Percentiles rank a stretch among this genome's conserved stretches.
phyloP scores from a whole-genome alignment of 2,888 invertebrate genomes.

The Epiperipatus broadwayi region DNA sequence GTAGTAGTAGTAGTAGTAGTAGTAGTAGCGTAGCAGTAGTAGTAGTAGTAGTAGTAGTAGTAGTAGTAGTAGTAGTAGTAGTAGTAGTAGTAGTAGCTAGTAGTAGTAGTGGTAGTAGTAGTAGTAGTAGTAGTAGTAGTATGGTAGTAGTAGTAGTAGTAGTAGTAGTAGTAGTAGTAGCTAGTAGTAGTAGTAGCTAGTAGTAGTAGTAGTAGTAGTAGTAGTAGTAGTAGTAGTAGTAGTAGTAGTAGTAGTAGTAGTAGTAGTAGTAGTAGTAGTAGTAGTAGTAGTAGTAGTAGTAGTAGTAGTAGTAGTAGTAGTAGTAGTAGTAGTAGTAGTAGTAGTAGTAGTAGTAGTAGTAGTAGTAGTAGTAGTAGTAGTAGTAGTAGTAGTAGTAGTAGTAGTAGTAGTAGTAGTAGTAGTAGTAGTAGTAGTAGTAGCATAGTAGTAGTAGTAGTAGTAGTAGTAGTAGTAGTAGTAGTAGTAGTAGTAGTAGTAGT shows the following conservation, averaged over 20 bases:
- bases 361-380: background rate
- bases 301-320: conserved; percentile 15
- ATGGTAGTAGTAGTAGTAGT: no score
- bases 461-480: conserved; percentile 16
- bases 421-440: no score
- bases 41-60: no score
- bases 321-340: conserved; percentile 15
- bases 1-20: conserved; percentile 9
- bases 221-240: conserved; percentile 14
- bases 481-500: conserved; percentile 15
- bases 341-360: background rate
- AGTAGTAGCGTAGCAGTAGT: no score
- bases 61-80: no score
- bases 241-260: conserved; percentile 15
- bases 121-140: no score
- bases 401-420: background rate
- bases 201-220: conserved; percentile 14
- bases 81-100: no score
- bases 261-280: conserved; percentile 15
- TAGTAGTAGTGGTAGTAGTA: no score
- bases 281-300: conserved; percentile 15
- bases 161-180: no score
- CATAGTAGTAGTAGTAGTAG: no score
- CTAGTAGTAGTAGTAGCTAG: no score
- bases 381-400: background rate